Conservation (phyloP, 2,888 invertebrate species). For the Theretra japonica region DNA sequence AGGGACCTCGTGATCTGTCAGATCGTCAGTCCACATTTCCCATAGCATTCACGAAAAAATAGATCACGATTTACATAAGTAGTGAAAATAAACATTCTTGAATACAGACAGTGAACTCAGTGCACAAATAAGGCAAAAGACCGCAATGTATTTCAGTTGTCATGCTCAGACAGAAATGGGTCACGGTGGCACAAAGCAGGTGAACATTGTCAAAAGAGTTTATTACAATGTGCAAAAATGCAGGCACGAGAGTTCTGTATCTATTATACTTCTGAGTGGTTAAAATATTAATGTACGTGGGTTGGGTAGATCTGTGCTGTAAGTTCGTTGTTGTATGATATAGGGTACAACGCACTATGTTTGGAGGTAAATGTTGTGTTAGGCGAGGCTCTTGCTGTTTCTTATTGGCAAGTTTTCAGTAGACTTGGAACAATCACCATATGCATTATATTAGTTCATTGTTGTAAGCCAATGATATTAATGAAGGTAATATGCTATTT, state of each 20-base stretch:
- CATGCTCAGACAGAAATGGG: slow-evolving; percentile 18
- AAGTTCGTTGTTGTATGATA: no score
- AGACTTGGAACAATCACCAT: no score
- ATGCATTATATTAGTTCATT: no score
- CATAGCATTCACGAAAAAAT: not conserved
- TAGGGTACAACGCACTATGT: no score
- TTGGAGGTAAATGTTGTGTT: no score
- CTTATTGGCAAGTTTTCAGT: no score
- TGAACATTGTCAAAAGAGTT: slow-evolving; percentile 26
- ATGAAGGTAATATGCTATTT: no score
- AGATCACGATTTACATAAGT: not conserved
- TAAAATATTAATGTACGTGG: not conserved
- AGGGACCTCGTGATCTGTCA: no score
- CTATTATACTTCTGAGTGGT: slow-evolving; percentile 6
- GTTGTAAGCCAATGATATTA: no score
- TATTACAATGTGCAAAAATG: slow-evolving; percentile 21
- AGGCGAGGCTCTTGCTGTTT: no score
- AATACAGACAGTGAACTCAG: slow-evolving; percentile 4
- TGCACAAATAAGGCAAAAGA: slow-evolving; percentile 13
- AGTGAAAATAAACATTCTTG: slow-evolving; percentile 2
- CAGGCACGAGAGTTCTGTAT: not conserved
- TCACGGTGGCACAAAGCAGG: slow-evolving; percentile 24
- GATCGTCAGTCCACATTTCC: not conserved
- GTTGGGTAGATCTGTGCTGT: no score
- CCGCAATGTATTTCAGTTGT: slow-evolving; percentile 22